Evolutionary conservation across 2,888 invertebrate genomes (phyloP).

Genomic region (Neoitamus cyanurus): DNA sequence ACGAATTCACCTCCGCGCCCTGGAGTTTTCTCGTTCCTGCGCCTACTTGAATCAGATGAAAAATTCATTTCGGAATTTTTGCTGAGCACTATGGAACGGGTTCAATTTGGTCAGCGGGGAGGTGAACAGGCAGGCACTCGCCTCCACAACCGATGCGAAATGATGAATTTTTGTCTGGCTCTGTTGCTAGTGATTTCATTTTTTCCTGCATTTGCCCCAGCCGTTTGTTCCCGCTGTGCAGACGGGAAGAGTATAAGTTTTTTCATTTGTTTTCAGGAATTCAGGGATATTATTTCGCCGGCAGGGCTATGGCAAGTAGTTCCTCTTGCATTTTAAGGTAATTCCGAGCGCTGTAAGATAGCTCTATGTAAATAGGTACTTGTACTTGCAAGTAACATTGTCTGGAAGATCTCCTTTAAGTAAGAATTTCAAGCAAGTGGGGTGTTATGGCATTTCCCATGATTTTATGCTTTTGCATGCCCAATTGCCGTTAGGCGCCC

Average conservation of each 20-base stretch:
- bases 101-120: background rate
- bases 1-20: background rate
- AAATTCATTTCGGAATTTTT: conserved; percentile 39
- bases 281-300: background rate
- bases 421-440: too few relatives aligned
- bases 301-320: background rate
- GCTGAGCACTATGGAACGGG: conserved; percentile 2
- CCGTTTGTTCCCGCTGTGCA: background rate
- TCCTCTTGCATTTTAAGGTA: background rate
- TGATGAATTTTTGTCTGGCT: conserved; percentile 29
- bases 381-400: background rate
- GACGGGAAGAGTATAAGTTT: background rate
- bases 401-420: background rate
- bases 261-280: background rate
- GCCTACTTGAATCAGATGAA: conserved; percentile 12
- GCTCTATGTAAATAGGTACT: background rate
- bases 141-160: background rate
- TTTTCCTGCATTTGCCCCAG: background rate
- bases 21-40: background rate
- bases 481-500: too few relatives aligned
- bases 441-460: too few relatives aligned
- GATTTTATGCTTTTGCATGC: too few relatives aligned
- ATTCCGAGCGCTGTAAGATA: background rate
- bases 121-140: background rate
- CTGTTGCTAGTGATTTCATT: background rate